phyloP scores from a whole-genome alignment of 2,113 vertebrate genomes.

The Lampris megalopsis region DNA sequence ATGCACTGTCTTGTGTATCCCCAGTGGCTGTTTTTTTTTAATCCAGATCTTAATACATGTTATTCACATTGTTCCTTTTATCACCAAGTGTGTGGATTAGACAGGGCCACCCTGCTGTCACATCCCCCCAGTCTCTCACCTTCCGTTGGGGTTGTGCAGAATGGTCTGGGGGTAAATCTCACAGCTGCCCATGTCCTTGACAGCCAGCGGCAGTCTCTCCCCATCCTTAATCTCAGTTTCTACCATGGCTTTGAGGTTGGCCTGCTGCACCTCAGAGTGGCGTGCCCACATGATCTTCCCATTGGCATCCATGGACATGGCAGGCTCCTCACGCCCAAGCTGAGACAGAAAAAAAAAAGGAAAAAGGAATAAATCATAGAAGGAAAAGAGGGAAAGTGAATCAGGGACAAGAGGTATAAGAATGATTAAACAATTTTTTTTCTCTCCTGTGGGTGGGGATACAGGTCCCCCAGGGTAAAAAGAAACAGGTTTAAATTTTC shows the following conservation, averaged over 20 bases:
- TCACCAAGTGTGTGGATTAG: background rate
- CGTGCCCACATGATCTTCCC: constrained; percentile 97
- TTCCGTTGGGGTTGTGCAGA: constrained; percentile 94
- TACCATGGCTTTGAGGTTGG: constrained; percentile 95
- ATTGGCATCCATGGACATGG: constrained; percentile 96
- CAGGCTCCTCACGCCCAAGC: constrained; percentile 95
- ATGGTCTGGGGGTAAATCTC: constrained; percentile 97
- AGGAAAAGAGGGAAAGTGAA: background rate
- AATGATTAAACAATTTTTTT: background rate
- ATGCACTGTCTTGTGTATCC: too few species aligned
- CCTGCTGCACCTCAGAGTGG: constrained; percentile 94
- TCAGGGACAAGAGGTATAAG: background rate
- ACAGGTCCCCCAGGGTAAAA: too few species aligned
- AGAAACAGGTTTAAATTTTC: too few species aligned
- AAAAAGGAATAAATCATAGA: too few species aligned
- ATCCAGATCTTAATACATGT: too few species aligned
- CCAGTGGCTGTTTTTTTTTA: too few species aligned
- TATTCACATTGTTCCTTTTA: background rate
- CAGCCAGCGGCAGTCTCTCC: constrained; percentile 89
- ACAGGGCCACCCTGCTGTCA: background rate
- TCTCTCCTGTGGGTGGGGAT: too few species aligned
- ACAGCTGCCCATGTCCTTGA: constrained; percentile 97
- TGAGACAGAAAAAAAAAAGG: constrained; percentile 48
- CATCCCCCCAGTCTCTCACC: constrained; percentile 74
- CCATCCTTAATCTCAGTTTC: constrained; percentile 93